A percentile compares a stretch with the other conserved stretches of the same genome.
phyloP scores from a whole-genome alignment of 1,140 invertebrate species.

The Zeugodacus cucurbitae region DNA sequence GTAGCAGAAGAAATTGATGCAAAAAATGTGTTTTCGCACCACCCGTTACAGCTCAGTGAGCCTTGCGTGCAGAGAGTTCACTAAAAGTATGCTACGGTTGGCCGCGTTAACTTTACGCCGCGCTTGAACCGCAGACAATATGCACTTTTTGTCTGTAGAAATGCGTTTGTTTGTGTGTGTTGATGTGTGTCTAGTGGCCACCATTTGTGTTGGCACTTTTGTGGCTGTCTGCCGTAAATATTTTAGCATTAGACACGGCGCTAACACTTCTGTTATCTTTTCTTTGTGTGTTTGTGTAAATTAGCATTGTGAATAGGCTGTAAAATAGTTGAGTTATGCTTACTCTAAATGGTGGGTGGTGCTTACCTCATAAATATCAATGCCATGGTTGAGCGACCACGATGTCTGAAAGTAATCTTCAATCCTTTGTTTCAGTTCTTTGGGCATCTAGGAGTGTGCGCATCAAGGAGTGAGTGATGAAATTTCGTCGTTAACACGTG shows the following conservation, averaged over 20 bases:
- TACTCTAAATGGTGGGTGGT: background rate
- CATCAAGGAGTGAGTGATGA: background rate
- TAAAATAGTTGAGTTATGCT: conserved; percentile 10
- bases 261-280: background rate
- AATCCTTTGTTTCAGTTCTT: conserved; percentile 94
- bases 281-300: background rate
- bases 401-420: conserved; percentile 99
- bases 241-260: background rate
- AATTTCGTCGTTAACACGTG: background rate
- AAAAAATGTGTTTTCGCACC: background rate
- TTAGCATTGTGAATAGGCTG: background rate
- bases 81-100: background rate
- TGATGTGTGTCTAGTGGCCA: background rate
- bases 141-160: background rate
- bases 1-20: background rate
- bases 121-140: background rate
- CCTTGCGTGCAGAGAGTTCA: background rate
- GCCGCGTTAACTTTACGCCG: background rate
- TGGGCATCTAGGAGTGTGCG: conserved; percentile 80
- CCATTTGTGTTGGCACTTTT: conserved; percentile 1
- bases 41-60: background rate
- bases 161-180: background rate
- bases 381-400: conserved; percentile 98
- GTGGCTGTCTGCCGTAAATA: background rate
- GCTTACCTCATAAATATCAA: conserved; percentile 94